Base-by-base conservation (phyloP, 2,113 vertebrate genomes). In the Alethe castanea region DNA sequence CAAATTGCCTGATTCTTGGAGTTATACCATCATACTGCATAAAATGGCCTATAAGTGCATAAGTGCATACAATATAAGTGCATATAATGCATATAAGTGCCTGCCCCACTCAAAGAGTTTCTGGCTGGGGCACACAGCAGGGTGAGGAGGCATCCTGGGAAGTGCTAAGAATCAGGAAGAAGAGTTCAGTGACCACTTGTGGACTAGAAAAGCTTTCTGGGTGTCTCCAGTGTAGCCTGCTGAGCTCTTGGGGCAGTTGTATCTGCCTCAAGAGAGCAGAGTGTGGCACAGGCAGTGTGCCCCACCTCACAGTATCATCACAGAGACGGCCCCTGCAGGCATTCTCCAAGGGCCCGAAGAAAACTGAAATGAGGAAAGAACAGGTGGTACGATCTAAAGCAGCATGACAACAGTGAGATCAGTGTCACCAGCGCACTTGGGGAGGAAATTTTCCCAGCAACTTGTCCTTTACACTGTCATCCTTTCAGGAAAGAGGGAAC, bases 1-100 rank as follows among this genome's bases (percentile, higher is more conserved):
- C 42, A 69, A 24, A 42, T 36, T 45, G 5, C 28, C n/a, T 22
- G 3, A 31, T 77, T 65, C 22, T 45, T 54, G n/a, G 17, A 24
- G 45, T 22, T 76, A 45, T 71, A 40, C 20, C 35, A 59, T 48
- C 1, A 0, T 10, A 12, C 11, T 24, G 12, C 1, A 3, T 24
- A 20, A 1, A 12, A 48, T 33, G 18, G 22, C 5, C 45, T 35
- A 35, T 35, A 35, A 35, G 35, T 35, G 35, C 35, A 35, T 35
- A 35, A 35, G 35, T 35, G 35, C 35, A 35, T 35, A 35, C 7
- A 35, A 35, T 35, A 35, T 35, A 35, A 35, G 35, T 35, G 35
- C 35, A 35, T 35, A 35, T 35, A 35, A 35, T 35, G 35, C 35
- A 35, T 35, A 35, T 19, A 10, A 65, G 24, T 8, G 23, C 35